Evolutionary conservation across 2,888 invertebrate genomes (phyloP), one percentile per base, ranked within the genome.

Genomic region (Geophilus truncorum): DNA sequence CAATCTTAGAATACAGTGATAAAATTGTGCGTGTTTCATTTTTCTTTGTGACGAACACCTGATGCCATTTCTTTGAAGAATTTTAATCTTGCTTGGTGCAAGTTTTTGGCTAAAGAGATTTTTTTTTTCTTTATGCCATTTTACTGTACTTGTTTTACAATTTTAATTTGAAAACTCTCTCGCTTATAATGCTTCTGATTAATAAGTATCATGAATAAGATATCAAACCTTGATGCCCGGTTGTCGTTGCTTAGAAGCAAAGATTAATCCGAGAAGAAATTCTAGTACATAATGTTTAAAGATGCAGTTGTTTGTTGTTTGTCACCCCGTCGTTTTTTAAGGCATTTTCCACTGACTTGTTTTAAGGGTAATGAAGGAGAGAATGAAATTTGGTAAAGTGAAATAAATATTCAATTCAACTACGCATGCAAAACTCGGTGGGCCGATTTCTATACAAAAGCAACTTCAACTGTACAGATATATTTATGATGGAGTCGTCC

Each of bases 401-500:
- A n/a, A 70, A 70, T 70, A 70, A 70, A 70, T 70, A 70, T 70
- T 70, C 70, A 70, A 28, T 70, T 70, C 70, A 70, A 28, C 70
- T 70, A 23, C 12, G 70, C 25, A 70, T 70, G 70, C 70, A 70
- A 70, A 70, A 70, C 70, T 70, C 70, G 70, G 70, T 28, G 70
- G 70, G 70, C 25, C 70, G 28, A 70, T 70, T 70, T 70, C n/a
- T 62, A 10, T 6, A 62, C 25, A 25, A 70, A 25, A 70, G 70
- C 70, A 28, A 25, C 70, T 28, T 25, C 28, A 70, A 70, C 70
- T 70, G 25, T 25, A 70, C 25, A 70, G 70, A 70, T 70, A 70
- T 70, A 70, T 70, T 70, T 70, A 70, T 70, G 70, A 70, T 23
- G 70, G 28, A 25, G 28, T 25, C 28, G 70, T 70, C 70, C 70